Evolutionary conservation across 2,797 vertebrate species (phyloP).

Genomic region (Gymnothorax javanicus): DNA sequence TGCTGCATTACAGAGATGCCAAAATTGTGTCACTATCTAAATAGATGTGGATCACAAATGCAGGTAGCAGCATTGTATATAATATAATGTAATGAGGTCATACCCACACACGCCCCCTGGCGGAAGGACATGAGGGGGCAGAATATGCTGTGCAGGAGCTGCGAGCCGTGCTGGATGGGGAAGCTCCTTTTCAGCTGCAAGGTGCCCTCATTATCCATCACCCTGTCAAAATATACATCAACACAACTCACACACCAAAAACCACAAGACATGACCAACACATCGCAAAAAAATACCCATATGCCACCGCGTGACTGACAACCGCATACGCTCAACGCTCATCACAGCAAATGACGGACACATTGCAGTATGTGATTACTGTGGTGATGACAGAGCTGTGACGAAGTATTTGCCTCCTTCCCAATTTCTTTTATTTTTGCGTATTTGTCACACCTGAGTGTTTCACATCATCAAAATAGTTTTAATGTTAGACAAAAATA

Average conservation of each 20-base stretch:
- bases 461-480: too few relatives aligned
- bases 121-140: conserved; percentile 97
- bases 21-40: too few relatives aligned
- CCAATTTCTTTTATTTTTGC: too few relatives aligned
- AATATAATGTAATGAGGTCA: conserved; percentile 42
- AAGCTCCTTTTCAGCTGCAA: conserved; percentile 91
- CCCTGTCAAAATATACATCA: conserved; percentile 65
- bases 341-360: not conserved
- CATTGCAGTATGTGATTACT: not conserved
- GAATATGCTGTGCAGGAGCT: conserved; percentile 90
- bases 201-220: conserved; percentile 90
- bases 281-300: not conserved
- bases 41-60: too few relatives aligned
- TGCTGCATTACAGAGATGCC: too few relatives aligned
- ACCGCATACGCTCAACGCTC: not conserved
- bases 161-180: conserved; percentile 85
- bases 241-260: not conserved
- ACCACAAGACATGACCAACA: not conserved
- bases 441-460: too few relatives aligned
- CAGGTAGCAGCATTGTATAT: too few relatives aligned
- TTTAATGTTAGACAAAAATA: too few relatives aligned
- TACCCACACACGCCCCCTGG: conserved; percentile 93
- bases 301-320: not conserved
- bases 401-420: too few relatives aligned
- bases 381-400: too few relatives aligned